Conservation (phyloP, 92 coral and sea anemone genomes). For the Phenganax stokvisi region DNA sequence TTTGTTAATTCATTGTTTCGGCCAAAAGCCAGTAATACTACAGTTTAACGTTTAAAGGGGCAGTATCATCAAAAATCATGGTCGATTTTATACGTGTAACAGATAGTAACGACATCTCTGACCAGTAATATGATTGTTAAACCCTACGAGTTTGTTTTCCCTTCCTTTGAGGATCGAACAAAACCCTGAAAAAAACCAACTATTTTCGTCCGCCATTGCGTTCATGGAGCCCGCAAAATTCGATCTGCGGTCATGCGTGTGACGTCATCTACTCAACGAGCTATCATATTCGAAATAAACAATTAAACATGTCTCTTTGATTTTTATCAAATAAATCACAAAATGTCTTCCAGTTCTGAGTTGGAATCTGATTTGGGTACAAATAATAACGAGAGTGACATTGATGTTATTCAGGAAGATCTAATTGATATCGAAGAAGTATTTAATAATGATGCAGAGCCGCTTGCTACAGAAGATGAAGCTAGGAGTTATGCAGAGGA, state of each 20-base stretch:
- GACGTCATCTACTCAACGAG: conserved; percentile 5
- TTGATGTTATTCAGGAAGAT: neutral
- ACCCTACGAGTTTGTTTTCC: neutral
- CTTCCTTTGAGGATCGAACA: neutral
- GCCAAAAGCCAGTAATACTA: too few relatives aligned
- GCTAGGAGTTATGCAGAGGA: neutral
- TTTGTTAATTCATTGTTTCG: too few relatives aligned
- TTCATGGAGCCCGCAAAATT: neutral
- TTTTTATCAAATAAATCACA: neutral
- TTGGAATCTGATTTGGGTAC: neutral
- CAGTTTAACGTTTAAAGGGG: conserved; percentile 12
- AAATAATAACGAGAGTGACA: neutral
- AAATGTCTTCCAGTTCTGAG: neutral
- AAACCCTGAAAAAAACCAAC: neutral
- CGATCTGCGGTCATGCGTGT: neutral
- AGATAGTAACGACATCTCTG: neutral
- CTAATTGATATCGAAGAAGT: neutral
- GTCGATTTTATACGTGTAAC: neutral
- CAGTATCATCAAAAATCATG: neutral
- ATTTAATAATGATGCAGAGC: neutral
- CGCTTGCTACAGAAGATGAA: neutral
- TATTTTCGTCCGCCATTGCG: neutral
- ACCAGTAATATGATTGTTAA: neutral
- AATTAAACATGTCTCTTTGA: neutral
- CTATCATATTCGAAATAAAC: neutral